Percentiles rank a stretch among this genome's conserved stretches.
These are phyloP conservation scores for Steromphala cineraria DNA, from an alignment of 2,888 invertebrate species.

Conservation along the genomic window DNA sequence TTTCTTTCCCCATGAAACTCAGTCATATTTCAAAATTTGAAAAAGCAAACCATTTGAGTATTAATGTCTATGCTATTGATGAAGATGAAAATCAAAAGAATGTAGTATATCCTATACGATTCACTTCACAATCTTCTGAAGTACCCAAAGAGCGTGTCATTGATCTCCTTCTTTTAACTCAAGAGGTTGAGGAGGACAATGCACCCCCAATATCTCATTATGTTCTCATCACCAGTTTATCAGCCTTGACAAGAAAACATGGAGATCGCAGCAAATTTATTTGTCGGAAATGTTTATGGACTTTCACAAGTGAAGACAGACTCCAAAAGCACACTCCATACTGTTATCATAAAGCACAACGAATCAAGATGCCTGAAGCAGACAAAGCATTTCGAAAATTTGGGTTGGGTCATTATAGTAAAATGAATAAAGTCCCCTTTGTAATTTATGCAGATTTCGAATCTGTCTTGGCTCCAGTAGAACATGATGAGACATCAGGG, in stretches of 20 bases:
- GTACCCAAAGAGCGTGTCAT: not conserved
- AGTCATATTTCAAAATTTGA: not conserved
- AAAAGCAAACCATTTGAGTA: not conserved
- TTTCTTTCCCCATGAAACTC: not conserved
- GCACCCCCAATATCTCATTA: not conserved
- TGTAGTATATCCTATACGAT: not conserved
- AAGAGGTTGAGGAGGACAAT: not conserved
- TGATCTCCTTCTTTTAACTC: not conserved
- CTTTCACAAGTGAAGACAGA: not conserved
- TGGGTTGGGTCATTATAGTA: too few relatives aligned
- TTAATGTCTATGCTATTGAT: not conserved
- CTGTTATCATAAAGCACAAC: not conserved
- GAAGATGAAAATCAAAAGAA: not conserved
- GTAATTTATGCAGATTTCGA: too few relatives aligned
- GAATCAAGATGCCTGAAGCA: not conserved
- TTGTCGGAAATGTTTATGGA: not conserved
- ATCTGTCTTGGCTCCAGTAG: not conserved
- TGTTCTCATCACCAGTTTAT: not conserved
- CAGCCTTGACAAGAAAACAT: not conserved
- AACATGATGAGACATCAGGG: not conserved
- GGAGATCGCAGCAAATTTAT: not conserved
- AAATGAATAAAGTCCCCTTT: not conserved
- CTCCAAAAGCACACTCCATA: not conserved
- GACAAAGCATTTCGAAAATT: not conserved
- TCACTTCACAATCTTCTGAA: not conserved